phyloP scores from a whole-genome alignment of 2,888 invertebrate genomes.

The Byasa hedistus region DNA sequence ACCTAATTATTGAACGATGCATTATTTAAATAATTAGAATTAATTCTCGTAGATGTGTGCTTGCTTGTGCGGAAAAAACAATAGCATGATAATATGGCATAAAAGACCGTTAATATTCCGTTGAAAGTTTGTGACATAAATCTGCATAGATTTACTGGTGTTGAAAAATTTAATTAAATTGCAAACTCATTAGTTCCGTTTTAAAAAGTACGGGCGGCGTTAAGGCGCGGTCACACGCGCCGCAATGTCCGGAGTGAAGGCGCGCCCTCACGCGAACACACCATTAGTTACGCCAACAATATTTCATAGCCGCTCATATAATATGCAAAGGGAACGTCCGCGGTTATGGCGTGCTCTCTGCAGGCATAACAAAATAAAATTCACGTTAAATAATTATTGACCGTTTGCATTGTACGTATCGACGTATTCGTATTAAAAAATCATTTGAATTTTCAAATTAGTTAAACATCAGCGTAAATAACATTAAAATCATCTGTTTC shows the following conservation, averaged over 20 bases:
- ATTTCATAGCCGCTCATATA: slow-evolving; percentile 66
- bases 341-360: slow-evolving; percentile 62
- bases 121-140: neutral
- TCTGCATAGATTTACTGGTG: slow-evolving; percentile 14
- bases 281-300: slow-evolving; percentile 65
- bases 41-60: no score
- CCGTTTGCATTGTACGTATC: slow-evolving; percentile 39
- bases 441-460: no score
- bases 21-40: no score
- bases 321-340: slow-evolving; percentile 67
- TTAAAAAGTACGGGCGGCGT: slow-evolving; percentile 37
- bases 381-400: slow-evolving; percentile 54
- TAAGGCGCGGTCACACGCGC: slow-evolving; percentile 50
- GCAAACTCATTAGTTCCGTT: slow-evolving; percentile 33
- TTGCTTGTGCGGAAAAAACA: neutral
- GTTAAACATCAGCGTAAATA: no score
- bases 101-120: neutral
- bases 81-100: neutral
- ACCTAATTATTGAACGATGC: neutral
- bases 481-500: no score
- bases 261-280: slow-evolving; percentile 66
- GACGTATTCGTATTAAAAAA: slow-evolving; percentile 40
- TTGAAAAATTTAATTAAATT: slow-evolving; percentile 37
- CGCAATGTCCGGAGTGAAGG: slow-evolving; percentile 48
- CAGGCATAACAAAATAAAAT: slow-evolving; percentile 47